Percentiles rank a stretch among this genome's conserved stretches.
Evolutionary conservation across 2,113 vertebrate species (phyloP).

Genomic region (Falco punctatus): DNA sequence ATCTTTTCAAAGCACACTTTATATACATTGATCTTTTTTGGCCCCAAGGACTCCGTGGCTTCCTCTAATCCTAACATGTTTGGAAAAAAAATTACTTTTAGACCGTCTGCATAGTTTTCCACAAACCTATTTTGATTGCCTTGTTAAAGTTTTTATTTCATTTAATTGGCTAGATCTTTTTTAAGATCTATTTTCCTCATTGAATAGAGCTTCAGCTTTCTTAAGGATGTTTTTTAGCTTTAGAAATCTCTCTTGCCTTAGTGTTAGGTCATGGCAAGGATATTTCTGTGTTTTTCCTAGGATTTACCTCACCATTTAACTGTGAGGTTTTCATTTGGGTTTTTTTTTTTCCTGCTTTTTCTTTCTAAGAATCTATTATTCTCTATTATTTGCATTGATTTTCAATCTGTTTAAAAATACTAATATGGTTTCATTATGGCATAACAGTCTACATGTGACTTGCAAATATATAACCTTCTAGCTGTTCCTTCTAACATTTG

Average conservation of each 20-base stretch:
- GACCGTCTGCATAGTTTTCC: neutral
- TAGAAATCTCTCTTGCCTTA: neutral
- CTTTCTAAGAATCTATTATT: neutral
- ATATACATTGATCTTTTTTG: neutral
- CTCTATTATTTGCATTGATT: neutral
- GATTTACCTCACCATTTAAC: neutral
- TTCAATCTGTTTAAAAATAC: neutral
- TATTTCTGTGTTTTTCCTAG: neutral
- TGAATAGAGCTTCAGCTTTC: neutral
- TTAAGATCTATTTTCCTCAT: neutral
- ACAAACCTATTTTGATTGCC: neutral
- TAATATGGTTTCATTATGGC: neutral
- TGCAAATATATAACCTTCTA: neutral
- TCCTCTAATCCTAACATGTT: neutral
- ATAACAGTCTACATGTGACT: fast-evolving
- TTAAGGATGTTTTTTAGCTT: neutral
- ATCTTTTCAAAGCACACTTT: neutral
- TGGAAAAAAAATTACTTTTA: neutral
- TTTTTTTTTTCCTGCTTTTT: neutral
- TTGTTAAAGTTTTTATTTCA: neutral
- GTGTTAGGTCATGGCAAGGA: neutral
- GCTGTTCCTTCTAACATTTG: neutral
- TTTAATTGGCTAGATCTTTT: neutral
- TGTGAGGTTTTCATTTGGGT: fast-evolving
- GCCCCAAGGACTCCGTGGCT: neutral